Percentiles rank a stretch among this genome's conserved stretches.
phyloP scores from a whole-genome alignment of 2,888 invertebrate genomes.

The Sipha maydis region DNA sequence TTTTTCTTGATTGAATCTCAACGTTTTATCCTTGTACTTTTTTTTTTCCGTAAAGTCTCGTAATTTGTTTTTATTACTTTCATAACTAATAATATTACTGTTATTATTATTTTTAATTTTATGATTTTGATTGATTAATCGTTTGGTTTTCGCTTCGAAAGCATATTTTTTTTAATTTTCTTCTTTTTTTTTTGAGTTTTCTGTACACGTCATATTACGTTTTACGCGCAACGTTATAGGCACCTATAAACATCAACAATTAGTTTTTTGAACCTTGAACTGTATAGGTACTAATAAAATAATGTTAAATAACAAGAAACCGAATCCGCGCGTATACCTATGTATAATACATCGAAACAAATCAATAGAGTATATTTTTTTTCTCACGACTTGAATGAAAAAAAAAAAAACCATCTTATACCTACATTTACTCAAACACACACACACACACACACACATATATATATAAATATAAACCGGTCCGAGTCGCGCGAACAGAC shows the following conservation, averaged over 20 bases:
- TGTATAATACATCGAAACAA: background rate
- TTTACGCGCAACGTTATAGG: no score
- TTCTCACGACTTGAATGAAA: background rate
- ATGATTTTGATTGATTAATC: background rate
- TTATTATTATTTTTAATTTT: background rate
- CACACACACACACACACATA: background rate
- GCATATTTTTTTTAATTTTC: no score
- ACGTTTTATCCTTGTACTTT: no score
- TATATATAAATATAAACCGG: background rate
- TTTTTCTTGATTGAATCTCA: no score
- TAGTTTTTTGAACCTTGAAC: background rate
- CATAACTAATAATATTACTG: no score
- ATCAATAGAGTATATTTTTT: constrained; percentile 12
- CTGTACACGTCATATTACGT: no score
- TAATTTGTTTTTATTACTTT: background rate
- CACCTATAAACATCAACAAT: background rate
- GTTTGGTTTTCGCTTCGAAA: no score
- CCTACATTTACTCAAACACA: background rate
- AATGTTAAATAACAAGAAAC: background rate
- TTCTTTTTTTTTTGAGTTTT: no score
- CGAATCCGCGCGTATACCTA: background rate
- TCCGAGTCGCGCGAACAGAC: constrained; percentile 21
- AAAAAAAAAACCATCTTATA: background rate
- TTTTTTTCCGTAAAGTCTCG: background rate
- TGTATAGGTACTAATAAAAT: background rate